These are phyloP conservation scores for Cantharis lateralis DNA, from an alignment of 2,888 invertebrate species.

Conservation along the genomic window DNA sequence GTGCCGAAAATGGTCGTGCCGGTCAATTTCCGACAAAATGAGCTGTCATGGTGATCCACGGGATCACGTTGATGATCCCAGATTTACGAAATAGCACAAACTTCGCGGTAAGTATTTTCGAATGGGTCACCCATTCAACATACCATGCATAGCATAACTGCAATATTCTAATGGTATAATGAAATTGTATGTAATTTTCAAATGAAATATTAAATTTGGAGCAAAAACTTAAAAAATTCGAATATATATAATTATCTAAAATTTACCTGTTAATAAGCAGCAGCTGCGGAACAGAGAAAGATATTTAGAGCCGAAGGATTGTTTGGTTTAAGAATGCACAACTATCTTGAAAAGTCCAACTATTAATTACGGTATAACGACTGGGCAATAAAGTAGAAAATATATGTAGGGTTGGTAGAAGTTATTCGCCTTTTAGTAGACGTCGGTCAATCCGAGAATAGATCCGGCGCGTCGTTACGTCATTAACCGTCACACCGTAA, in stretches of 20 bases:
- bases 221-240: background rate
- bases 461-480: slow-evolving; percentile 53
- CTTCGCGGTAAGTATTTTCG: too few relatives aligned
- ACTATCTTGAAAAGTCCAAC: background rate
- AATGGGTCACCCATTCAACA: too few relatives aligned
- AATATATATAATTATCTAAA: background rate
- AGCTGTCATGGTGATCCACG: too few relatives aligned
- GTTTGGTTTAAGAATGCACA: background rate
- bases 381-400: background rate
- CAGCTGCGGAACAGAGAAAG: background rate
- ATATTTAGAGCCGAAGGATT: background rate
- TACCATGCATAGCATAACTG: too few relatives aligned
- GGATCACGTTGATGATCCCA: too few relatives aligned
- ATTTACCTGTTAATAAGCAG: background rate
- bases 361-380: background rate
- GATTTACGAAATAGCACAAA: too few relatives aligned
- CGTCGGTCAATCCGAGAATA: slow-evolving; percentile 47
- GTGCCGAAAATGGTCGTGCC: too few relatives aligned
- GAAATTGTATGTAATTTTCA: background rate
- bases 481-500: slow-evolving; percentile 42
- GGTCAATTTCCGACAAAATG: too few relatives aligned
- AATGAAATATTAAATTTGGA: background rate
- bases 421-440: slow-evolving; percentile 50
- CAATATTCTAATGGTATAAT: too few relatives aligned
- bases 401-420: slow-evolving; percentile 43